Base-by-base conservation (phyloP, 2,797 vertebrate species). In the Natrix natrix region DNA sequence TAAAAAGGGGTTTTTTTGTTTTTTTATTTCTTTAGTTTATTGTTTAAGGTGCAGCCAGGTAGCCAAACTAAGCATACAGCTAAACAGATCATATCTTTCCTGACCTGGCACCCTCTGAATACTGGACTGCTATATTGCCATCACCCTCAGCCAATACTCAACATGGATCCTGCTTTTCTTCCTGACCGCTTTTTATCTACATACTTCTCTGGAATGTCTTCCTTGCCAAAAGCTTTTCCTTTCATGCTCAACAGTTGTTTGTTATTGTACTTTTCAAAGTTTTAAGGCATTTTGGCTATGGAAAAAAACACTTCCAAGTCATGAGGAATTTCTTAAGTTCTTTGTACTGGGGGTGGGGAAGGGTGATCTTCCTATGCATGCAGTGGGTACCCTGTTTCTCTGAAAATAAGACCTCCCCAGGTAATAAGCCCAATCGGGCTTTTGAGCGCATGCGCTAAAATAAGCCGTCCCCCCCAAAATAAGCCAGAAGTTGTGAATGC, bases 141-240 rank as follows among this genome's bases (percentile, higher is more conserved):
- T 48, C 74, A 48, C 20, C 8, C 8, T 83, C 74, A 83, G 74
- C 74, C 74, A 83, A 20, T 37, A 83, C 37, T 83, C 74, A 83
- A 43, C 20, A 11, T 48, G 37, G 74, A 83, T 83, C 24, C 37
- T 22, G 74, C 37, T 83, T 83, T 43, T 24, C 37, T 92, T 93
- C 86, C 66, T 83, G 88, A 22, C 59, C 22, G 16, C 16, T 91
- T 91, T 24, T 20, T 60, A 69, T 1, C 61, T 16, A 5, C 89
- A 37, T 87, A 16, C 32, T 16, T 66, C 28, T 93, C 61, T 5
- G 5, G 11, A 28, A 4, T 43, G 20, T 5, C 11, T 90, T 56
- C 28, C 13, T 24, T 6, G 14, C 5, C 0, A 0, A 0, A 14
- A 90, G 32, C 8, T 1, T 0, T 4, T 0, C 16, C 2, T 57